These are phyloP conservation scores for Leptobrachium ailaonicum DNA, from an alignment of 2,113 vertebrate genomes.

Conservation along the genomic window DNA sequence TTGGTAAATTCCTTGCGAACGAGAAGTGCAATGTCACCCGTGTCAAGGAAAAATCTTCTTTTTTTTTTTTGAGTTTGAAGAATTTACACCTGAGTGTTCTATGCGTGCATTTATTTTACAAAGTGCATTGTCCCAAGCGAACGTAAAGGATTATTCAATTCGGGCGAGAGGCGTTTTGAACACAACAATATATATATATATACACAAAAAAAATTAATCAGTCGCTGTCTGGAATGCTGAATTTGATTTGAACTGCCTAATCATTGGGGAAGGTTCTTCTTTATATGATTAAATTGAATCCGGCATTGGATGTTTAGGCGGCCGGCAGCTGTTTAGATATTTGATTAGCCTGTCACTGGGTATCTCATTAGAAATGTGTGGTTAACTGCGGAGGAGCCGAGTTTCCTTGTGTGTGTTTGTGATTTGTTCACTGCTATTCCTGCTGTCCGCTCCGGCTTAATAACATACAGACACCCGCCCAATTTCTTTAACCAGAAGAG, in stretches of 20 bases:
- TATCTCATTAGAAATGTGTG: conserved; percentile 76
- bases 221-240: no score
- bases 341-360: conserved; percentile 65
- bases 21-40: conserved; percentile 48
- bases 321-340: conserved; percentile 67
- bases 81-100: neutral
- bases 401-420: conserved; percentile 80
- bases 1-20: conserved; percentile 47
- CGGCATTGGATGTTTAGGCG: conserved; percentile 56
- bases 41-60: conserved; percentile 52
- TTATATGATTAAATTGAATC: conserved; percentile 44
- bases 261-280: conserved; percentile 50
- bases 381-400: conserved; percentile 70
- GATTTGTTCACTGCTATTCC: conserved; percentile 74
- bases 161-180: conserved; percentile 46
- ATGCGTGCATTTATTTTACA: neutral
- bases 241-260: conserved; percentile 53
- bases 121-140: conserved; percentile 52
- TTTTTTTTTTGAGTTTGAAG: no score
- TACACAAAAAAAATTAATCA: no score
- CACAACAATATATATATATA: neutral
- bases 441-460: conserved; percentile 90
- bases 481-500: conserved; percentile 83
- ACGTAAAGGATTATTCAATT: conserved; percentile 42
- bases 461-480: conserved; percentile 82